Evolutionary conservation across 1,140 invertebrate genomes (phyloP).

Genomic region (Stenopsyche tienmushanensis): DNA sequence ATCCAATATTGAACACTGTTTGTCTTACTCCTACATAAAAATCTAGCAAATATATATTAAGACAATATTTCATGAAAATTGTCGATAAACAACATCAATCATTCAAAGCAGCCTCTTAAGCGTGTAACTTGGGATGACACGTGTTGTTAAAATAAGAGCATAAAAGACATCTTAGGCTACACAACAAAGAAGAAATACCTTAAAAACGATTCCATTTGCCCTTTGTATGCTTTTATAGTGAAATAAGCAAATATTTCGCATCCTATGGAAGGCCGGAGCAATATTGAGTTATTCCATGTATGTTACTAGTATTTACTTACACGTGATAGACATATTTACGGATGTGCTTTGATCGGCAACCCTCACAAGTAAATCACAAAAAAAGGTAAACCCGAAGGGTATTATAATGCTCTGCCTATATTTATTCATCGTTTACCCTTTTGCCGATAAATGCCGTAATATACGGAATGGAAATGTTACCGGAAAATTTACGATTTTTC

Average conservation of each 20-base stretch:
- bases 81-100: no score
- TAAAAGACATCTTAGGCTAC: no score
- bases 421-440: slow-evolving; percentile 22
- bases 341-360: slow-evolving; percentile 28
- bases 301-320: slow-evolving; percentile 18
- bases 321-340: slow-evolving; percentile 29
- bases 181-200: no score
- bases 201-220: neutral
- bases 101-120: no score
- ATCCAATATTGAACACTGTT: no score
- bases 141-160: no score
- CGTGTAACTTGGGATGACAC: no score
- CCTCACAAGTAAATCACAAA: slow-evolving; percentile 23
- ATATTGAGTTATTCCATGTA: slow-evolving; percentile 20
- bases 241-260: slow-evolving; percentile 25
- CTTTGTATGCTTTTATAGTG: slow-evolving; percentile 17
- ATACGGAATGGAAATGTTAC: slow-evolving; percentile 18
- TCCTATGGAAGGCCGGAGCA: neutral
- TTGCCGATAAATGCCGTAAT: slow-evolving; percentile 20
- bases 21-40: no score
- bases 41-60: no score
- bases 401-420: slow-evolving; percentile 17
- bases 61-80: no score
- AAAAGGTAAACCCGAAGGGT: slow-evolving; percentile 19
- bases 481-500: slow-evolving; percentile 21